Evolutionary conservation across 2,797 vertebrate genomes (phyloP).

Genomic region (Tapera naevia): DNA sequence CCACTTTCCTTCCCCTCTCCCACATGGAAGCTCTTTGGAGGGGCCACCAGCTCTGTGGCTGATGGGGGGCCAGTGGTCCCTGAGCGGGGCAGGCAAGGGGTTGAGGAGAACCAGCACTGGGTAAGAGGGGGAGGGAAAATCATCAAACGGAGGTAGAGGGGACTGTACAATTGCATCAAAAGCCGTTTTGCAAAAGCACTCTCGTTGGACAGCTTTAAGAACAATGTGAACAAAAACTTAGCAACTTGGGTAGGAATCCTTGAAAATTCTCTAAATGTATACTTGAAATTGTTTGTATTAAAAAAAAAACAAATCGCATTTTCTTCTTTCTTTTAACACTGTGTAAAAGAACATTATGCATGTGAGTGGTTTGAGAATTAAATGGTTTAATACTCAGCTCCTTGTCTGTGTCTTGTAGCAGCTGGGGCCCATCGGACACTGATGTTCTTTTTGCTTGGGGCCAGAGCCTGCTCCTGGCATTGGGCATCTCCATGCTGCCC

Average conservation of each 20-base stretch:
- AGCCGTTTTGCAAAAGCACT: conserved; percentile 75
- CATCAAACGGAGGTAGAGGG: conserved; percentile 51
- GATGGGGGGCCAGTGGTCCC: background rate
- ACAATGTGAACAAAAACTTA: conserved; percentile 84
- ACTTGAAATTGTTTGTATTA: conserved; percentile 84
- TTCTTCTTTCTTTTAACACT: conserved; percentile 83
- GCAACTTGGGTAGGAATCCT: conserved; percentile 79
- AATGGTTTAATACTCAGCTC: conserved; percentile 80
- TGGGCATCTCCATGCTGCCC: background rate
- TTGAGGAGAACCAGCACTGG: background rate
- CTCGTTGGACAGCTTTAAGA: conserved; percentile 82
- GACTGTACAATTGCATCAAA: conserved; percentile 73
- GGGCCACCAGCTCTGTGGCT: background rate
- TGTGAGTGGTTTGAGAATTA: conserved; percentile 85
- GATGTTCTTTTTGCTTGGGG: background rate
- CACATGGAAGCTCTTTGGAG: background rate
- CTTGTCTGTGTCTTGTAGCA: conserved; percentile 4
- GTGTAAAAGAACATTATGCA: conserved; percentile 85
- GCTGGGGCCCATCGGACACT: rapidly evolving
- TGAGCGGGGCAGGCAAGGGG: background rate
- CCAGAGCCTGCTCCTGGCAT: background rate
- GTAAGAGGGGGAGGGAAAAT: conserved; percentile 7
- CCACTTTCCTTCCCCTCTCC: conserved; percentile 28
- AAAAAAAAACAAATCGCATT: conserved; percentile 67
- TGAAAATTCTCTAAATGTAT: conserved; percentile 81